A percentile compares a stretch with the other conserved stretches of the same genome.
Conservation (phyloP, 2,888 invertebrate genomes). For the Iphiclides podalirius region DNA sequence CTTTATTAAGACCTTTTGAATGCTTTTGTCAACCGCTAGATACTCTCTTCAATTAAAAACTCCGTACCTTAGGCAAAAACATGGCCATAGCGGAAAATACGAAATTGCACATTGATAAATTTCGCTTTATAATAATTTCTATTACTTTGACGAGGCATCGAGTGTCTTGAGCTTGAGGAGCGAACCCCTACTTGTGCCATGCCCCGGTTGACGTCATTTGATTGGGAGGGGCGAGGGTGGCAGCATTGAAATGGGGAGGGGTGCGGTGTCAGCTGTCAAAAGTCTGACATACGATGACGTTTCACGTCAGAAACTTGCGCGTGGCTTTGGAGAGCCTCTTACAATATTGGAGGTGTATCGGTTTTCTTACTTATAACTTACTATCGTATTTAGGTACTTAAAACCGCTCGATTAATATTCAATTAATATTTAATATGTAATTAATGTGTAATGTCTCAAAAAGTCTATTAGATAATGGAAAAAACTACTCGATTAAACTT, state of each 20-base stretch:
- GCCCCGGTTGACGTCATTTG: conserved; percentile 50
- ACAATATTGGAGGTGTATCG: conserved; percentile 17
- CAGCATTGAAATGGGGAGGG: conserved; percentile 33
- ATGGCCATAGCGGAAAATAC: too few relatives aligned
- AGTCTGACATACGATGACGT: conserved; percentile 64
- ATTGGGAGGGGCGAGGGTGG: conserved; percentile 30
- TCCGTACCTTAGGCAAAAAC: too few relatives aligned
- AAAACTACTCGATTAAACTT: too few relatives aligned
- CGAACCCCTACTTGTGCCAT: conserved; percentile 34
- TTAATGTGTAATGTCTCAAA: too few relatives aligned
- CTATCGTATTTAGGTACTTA: neutral
- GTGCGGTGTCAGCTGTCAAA: conserved; percentile 58
- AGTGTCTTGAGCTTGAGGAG: conserved; percentile 35
- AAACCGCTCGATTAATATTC: too few relatives aligned
- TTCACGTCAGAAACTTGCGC: conserved; percentile 54
- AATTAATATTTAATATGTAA: too few relatives aligned
- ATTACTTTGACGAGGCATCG: conserved; percentile 41
- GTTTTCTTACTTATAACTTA: conserved; percentile 5
- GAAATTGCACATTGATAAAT: too few relatives aligned
- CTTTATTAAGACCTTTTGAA: too few relatives aligned
- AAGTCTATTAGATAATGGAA: too few relatives aligned
- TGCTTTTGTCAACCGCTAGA: too few relatives aligned
- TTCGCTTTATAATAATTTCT: too few relatives aligned
- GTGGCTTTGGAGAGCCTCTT: conserved; percentile 44
- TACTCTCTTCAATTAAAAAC: too few relatives aligned